Evolutionary conservation across 2,888 invertebrate species (phyloP).

Genomic region (Orthosia incerta): DNA sequence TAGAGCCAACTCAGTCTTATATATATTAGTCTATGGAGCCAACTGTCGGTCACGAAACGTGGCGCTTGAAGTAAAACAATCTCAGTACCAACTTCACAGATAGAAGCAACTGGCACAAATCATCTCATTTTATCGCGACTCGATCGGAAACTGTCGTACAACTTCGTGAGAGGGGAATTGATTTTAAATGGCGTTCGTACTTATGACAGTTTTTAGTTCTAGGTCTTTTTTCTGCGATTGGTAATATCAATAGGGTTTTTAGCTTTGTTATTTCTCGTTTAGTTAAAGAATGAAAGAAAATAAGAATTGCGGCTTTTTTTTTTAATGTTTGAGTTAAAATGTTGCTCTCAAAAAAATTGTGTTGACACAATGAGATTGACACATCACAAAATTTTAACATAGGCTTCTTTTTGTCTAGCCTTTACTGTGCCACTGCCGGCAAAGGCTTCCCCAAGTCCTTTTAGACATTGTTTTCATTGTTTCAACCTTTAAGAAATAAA

Average conservation of each 20-base stretch:
- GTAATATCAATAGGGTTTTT: conserved; percentile 9
- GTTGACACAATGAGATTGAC: too few species aligned
- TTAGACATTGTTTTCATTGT: too few species aligned
- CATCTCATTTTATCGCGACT: conserved; percentile 44
- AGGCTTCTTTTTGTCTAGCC: too few species aligned
- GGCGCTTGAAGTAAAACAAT: conserved; percentile 27
- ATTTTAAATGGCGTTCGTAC: conserved; percentile 43
- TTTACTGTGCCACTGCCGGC: too few species aligned
- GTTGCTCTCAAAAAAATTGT: background rate
- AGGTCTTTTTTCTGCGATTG: background rate
- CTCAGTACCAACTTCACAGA: conserved; percentile 42
- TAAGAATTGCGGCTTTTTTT: background rate
- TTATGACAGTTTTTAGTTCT: conserved; percentile 19
- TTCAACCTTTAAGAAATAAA: too few species aligned
- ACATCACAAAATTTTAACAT: background rate
- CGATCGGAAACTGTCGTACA: conserved; percentile 54
- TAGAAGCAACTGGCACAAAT: conserved; percentile 49
- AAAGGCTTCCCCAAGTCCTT: too few species aligned
- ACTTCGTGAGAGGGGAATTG: conserved; percentile 51
- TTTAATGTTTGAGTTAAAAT: background rate
- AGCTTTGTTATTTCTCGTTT: background rate
- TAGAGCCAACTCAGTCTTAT: conserved; percentile 12
- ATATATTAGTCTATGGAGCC: too few species aligned
- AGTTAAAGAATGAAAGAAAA: background rate
- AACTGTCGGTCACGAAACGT: conserved; percentile 8